These are phyloP conservation scores for Mnemiopsis leidyi DNA, from an alignment of 37 sponge, comb jelly and placozoan species.

Conservation along the genomic window DNA sequence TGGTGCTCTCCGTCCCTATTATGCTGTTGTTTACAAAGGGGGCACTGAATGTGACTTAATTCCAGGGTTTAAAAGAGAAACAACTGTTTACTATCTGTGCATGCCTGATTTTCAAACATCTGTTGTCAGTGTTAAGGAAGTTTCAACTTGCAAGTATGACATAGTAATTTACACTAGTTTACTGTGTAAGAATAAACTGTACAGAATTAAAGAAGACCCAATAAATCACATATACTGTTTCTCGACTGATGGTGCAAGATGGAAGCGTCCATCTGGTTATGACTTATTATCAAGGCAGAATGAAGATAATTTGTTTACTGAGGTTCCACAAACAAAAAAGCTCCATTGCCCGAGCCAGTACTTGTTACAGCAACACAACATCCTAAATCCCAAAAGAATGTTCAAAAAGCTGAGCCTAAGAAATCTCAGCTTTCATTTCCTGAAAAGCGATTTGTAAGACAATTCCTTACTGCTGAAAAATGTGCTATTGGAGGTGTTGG, in stretches of 20 bases:
- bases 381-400: not conserved
- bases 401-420: not conserved
- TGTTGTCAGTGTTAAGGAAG: slow-evolving; percentile 50
- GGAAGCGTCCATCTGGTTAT: slow-evolving; percentile 16
- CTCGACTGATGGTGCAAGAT: slow-evolving; percentile 38
- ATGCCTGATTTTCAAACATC: slow-evolving; percentile 63
- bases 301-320: not conserved
- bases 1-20: slow-evolving; percentile 56
- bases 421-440: slow-evolving; percentile 35
- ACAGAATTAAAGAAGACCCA: slow-evolving; percentile 41
- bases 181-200: slow-evolving; percentile 20
- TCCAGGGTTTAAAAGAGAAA: slow-evolving; percentile 37
- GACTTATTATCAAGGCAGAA: not conserved
- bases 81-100: slow-evolving; percentile 52
- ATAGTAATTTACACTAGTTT: slow-evolving; percentile 38
- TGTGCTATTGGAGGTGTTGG: slow-evolving; percentile 58
- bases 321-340: not conserved
- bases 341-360: not conserved
- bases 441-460: slow-evolving; percentile 2
- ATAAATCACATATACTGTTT: slow-evolving; percentile 57
- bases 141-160: slow-evolving; percentile 48
- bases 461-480: slow-evolving; percentile 2
- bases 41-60: slow-evolving; percentile 46
- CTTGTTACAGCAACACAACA: not conserved
- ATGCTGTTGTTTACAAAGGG: slow-evolving; percentile 19